Evolutionary conservation across 2,888 invertebrate species (phyloP), one percentile per base, ranked within the genome.

Genomic region (Altica lythri): DNA sequence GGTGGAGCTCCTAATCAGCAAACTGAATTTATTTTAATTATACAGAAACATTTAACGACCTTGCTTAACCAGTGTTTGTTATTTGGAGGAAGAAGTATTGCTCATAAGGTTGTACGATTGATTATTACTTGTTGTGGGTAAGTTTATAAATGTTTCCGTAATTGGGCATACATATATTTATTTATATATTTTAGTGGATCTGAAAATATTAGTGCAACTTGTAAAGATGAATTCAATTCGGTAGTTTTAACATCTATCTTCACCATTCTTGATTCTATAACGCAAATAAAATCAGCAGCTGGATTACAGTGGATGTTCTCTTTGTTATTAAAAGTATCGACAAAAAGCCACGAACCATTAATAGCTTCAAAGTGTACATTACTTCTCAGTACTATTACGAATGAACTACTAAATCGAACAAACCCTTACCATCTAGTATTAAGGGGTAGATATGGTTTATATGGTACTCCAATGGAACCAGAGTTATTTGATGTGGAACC

Each of bases 381-480:
- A 44, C 73, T 93, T 37, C 77, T 93, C 18, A 83, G 84, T 57
- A 80, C 83, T 58, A 83, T 90, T 29, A 82, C 90, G 0, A 78
- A 80, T 18, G 86, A 89, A 71, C 82, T 93, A 67, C 80, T 83
- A 43, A 83, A 82, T 48, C 80, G 92, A 42, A 83, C 83, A 51
- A 88, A 91, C 73, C 86, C 88, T 0, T 86, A 90, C 68, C 92
- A 93, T 71, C 83, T 91, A 9, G 71, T 94, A 52, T 78, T 95
- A 29, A 82, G 90, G 52, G 88, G 93, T 45, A 88, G 93, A 68
- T 95, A 92, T 75, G 95, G 95, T 2, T 79, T 95, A 4, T 93
- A 93, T 75, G 93, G 92, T 0, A 85, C 89, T 22, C 95, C 95
- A 1, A 86, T 95, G 65, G 95, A 95, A 74, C 86, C 90, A 1